Evolutionary conservation across 2,113 vertebrate species (phyloP).

Genomic region (Corythoichthys intestinalis): DNA sequence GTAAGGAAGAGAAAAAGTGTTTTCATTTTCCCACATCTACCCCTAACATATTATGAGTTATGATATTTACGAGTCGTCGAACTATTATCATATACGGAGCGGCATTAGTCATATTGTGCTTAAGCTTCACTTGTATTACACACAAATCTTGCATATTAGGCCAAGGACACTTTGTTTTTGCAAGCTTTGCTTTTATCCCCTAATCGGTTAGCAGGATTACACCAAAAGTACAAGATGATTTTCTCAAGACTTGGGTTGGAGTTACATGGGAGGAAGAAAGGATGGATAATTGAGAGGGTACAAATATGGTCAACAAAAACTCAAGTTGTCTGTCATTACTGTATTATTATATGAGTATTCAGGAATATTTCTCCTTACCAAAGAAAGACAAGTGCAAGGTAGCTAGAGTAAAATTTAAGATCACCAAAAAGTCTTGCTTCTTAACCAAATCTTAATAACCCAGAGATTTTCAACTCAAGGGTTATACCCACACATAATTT

Average conservation of each 20-base stretch:
- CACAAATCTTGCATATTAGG: neutral
- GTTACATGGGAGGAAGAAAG: neutral
- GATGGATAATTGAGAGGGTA: neutral
- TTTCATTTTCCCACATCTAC: neutral
- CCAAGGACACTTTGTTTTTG: slow-evolving; percentile 5
- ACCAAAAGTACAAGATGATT: neutral
- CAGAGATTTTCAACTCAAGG: neutral
- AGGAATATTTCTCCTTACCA: neutral
- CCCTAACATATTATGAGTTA: neutral
- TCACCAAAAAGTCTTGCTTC: neutral
- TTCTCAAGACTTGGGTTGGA: neutral
- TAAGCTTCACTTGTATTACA: neutral
- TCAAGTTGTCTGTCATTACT: neutral
- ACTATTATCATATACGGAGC: neutral
- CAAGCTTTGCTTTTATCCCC: neutral
- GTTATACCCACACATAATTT: neutral
- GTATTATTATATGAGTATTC: neutral
- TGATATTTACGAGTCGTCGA: neutral
- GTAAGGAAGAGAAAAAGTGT: slow-evolving; percentile 1
- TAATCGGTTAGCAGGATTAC: slow-evolving; percentile 3
- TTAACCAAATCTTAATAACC: neutral
- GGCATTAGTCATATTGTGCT: neutral
- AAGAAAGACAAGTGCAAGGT: neutral
- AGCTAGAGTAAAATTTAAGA: neutral
- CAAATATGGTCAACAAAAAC: neutral